Base-by-base conservation (phyloP, 2,113 vertebrate species). In the Otocyon megalotis region DNA sequence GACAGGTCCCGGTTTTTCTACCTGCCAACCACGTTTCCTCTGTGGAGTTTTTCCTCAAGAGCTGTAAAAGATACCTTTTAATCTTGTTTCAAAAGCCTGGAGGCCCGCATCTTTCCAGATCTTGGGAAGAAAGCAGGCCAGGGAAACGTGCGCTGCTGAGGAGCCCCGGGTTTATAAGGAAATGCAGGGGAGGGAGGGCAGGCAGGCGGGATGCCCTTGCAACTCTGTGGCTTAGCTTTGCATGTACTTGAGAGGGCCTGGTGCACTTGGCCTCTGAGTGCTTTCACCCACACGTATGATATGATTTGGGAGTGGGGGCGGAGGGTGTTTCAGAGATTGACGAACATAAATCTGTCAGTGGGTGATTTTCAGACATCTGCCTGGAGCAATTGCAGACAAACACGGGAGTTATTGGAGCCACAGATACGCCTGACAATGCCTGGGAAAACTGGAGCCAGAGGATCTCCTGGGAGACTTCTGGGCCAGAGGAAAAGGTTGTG, bases 11-110 rank as follows among this genome's bases (percentile, higher is more conserved):
- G 94, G 95, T 88, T 97, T 95, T 98, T 96, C 97, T 98, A 98
- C 97, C 97, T 97, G 97, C 97, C 96, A 98, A 96, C 98, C 88
- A 96, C 16, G 77, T 98, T 98, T 98, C 90, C 79, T 98, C 72
- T 69, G 93, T 97, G 94, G 93, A 97, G 90, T 94, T 97, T 98
- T 97, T 96, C 96, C 43, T 74, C 82, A 79, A 96, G 97, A 96
- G 69, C 79, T 97, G 79, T 93, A 93, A 83, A 69, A 96, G 94
- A 93, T 76, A 96, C 50, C 87, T 96, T 97, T 96, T 96, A 76
- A 20, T 24, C 16, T 97, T 93, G 94, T 96, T 98, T 97, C 96
- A 97, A 97, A 98, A 98, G 94, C 97, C 81, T 91, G 92, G 96
- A 97, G 95, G 83, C 82, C 53, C 87, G 85, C 85, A 85, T 97